Conservation (phyloP, 2,113 vertebrate species). For the Drymodes brunneopygia region DNA sequence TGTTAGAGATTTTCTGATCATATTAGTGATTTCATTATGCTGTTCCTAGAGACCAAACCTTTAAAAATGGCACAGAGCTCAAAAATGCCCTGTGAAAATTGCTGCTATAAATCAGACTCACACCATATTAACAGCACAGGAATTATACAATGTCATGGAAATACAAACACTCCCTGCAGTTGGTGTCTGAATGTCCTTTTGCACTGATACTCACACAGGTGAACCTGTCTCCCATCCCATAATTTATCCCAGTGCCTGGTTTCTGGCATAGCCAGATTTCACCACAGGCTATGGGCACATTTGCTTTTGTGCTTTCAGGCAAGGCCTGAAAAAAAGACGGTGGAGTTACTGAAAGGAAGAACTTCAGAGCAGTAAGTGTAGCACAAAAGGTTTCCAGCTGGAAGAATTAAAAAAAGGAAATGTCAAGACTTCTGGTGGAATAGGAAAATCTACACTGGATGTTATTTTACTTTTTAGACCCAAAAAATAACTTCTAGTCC, state of each 20-base stretch:
- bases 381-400: neutral
- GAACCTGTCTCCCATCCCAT: neutral
- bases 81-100: constrained; percentile 10
- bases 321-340: neutral
- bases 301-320: neutral
- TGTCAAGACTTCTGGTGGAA: neutral
- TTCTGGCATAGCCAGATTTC: neutral
- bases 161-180: neutral
- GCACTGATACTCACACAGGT: neutral
- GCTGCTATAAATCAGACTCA: constrained; percentile 25
- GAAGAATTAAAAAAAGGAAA: neutral
- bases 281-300: no score
- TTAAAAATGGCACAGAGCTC: constrained; percentile 4
- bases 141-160: neutral
- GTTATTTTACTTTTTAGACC: neutral
- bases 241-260: neutral
- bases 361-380: neutral
- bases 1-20: constrained; percentile 51
- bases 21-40: constrained; percentile 48
- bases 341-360: neutral
- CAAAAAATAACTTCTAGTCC: neutral
- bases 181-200: neutral
- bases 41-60: constrained; percentile 33
- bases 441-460: neutral
- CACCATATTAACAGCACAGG: neutral